A percentile compares a stretch with the other conserved stretches of the same genome.
Evolutionary conservation across 1,140 invertebrate species (phyloP).

Genomic region (Tetramorium simillimum): DNA sequence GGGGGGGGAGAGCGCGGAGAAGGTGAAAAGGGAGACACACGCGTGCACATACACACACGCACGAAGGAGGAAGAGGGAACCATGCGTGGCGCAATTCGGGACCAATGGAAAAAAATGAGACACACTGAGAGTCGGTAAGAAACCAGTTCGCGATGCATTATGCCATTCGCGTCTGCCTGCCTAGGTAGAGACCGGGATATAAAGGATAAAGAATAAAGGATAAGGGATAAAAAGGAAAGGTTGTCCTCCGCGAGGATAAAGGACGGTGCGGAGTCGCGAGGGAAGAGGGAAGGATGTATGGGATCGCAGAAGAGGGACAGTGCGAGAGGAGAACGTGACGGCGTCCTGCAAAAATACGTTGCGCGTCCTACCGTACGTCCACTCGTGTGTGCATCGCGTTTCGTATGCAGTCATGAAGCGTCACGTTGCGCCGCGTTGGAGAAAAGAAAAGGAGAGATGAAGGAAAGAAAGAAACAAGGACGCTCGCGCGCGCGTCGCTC

Average conservation of each 20-base stretch:
- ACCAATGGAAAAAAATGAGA: constrained; percentile 76
- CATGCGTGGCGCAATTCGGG: constrained; percentile 65
- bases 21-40: constrained; percentile 48
- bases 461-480: neutral
- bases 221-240: constrained; percentile 74
- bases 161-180: constrained; percentile 69
- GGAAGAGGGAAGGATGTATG: constrained; percentile 8
- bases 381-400: constrained; percentile 33
- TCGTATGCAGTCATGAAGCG: constrained; percentile 50
- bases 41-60: neutral
- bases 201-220: constrained; percentile 79
- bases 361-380: constrained; percentile 48
- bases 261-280: constrained; percentile 13
- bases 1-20: constrained; percentile 31
- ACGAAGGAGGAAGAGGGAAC: constrained; percentile 26
- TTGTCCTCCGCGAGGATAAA: constrained; percentile 64
- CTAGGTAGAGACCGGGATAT: constrained; percentile 66
- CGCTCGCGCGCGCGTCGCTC: constrained; percentile 18
- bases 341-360: constrained; percentile 78
- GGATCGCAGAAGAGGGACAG: constrained; percentile 42
- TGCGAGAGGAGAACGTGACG: constrained; percentile 56
- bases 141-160: constrained; percentile 80
- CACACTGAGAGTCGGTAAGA: constrained; percentile 64
- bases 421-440: constrained; percentile 15
- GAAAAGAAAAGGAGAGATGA: constrained; percentile 26